Percentiles rank a stretch among this genome's conserved stretches.
Evolutionary conservation across 2,888 invertebrate species (phyloP).

Genomic region (Drosophila nr. medialis): DNA sequence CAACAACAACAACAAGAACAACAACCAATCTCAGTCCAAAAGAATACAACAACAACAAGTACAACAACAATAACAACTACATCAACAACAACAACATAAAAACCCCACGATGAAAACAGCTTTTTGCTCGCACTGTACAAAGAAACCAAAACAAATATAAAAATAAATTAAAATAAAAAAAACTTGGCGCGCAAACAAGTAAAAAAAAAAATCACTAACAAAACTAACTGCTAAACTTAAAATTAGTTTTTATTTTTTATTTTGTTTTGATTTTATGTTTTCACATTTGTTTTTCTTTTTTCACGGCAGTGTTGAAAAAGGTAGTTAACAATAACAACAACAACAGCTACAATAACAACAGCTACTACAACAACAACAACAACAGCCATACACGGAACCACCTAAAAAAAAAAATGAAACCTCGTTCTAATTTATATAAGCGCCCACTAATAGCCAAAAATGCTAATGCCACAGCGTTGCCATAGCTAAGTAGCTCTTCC

Average conservation of each 20-base stretch:
- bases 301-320: slow-evolving; percentile 53
- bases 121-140: slow-evolving; percentile 55
- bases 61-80: slow-evolving; percentile 40
- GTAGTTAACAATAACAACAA: slow-evolving; percentile 56
- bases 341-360: slow-evolving; percentile 37
- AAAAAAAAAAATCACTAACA: slow-evolving; percentile 45
- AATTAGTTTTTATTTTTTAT: slow-evolving; percentile 19
- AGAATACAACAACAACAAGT: slow-evolving; percentile 32
- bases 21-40: slow-evolving; percentile 39
- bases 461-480: slow-evolving; percentile 28
- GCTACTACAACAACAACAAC: slow-evolving; percentile 28
- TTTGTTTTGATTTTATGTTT: slow-evolving; percentile 21
- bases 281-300: slow-evolving; percentile 39
- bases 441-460: slow-evolving; percentile 24
- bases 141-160: slow-evolving; percentile 12
- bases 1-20: slow-evolving; percentile 37
- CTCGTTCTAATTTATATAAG: slow-evolving; percentile 18
- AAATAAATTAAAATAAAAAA: slow-evolving; percentile 18
- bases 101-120: slow-evolving; percentile 38
- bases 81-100: slow-evolving; percentile 29
- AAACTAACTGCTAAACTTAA: slow-evolving; percentile 36
- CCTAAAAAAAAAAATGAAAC: slow-evolving; percentile 3
- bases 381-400: slow-evolving; percentile 37
- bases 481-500: slow-evolving; percentile 13
- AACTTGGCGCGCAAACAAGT: slow-evolving; percentile 25